Evolutionary conservation across 2,113 vertebrate genomes (phyloP).

Genomic region (Podarcis muralis): DNA sequence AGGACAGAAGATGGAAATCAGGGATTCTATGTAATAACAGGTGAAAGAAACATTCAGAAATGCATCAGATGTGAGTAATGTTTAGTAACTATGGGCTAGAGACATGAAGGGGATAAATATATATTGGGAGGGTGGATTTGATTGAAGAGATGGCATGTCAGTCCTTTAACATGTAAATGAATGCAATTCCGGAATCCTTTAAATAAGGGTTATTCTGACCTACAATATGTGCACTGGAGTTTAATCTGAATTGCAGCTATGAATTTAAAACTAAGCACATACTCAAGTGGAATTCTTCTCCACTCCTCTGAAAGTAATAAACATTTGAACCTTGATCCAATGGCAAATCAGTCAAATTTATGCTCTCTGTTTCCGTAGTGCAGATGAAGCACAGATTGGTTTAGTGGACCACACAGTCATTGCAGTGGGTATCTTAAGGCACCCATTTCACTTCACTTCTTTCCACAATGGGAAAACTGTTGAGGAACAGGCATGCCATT

Average conservation of each 20-base stretch:
- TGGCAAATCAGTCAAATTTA: not conserved
- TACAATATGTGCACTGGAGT: not conserved
- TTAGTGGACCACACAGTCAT: not conserved
- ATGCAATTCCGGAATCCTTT: constrained; percentile 7
- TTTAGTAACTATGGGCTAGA: constrained; percentile 37
- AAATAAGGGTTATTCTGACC: constrained; percentile 3
- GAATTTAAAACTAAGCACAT: not conserved
- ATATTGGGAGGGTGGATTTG: constrained; percentile 28
- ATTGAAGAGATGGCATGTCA: constrained; percentile 24
- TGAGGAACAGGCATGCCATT: constrained; percentile 39
- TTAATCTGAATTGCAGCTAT: constrained; percentile 37
- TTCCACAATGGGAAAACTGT: not conserved
- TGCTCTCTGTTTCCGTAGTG: not conserved
- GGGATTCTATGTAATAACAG: constrained; percentile 71
- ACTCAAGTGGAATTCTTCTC: not conserved
- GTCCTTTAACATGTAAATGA: constrained; percentile 9
- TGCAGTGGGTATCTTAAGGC: not conserved
- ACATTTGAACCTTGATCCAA: not conserved
- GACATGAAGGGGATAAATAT: constrained; percentile 53
- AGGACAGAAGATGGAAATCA: constrained; percentile 78
- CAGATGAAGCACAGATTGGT: not conserved
- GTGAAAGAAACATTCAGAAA: constrained; percentile 66
- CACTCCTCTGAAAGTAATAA: not conserved
- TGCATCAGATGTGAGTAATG: constrained; percentile 53
- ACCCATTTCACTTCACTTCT: not conserved